Evolutionary conservation across 2,113 vertebrate species (phyloP).

Genomic region (Pycnonotus jocosus): DNA sequence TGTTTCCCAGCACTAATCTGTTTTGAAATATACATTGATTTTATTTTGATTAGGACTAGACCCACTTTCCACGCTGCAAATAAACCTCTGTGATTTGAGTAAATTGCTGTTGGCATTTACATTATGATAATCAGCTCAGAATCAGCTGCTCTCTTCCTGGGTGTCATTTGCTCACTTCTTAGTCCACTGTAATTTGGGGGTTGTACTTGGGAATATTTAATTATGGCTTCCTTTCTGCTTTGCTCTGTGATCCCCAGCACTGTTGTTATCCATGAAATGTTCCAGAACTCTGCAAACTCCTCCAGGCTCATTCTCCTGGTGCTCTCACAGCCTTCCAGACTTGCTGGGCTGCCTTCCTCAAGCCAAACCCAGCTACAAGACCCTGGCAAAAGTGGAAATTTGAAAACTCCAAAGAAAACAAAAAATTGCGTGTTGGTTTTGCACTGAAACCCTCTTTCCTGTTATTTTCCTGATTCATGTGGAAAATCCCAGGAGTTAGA

Average conservation of each 20-base stretch:
- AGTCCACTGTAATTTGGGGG: constrained; percentile 41
- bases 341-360: not conserved
- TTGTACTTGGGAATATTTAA: not conserved
- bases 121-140: constrained; percentile 38
- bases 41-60: constrained; percentile 60
- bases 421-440: rapidly evolving
- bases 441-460: not conserved
- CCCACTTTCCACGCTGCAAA: not conserved
- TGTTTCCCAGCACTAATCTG: constrained; percentile 47
- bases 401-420: not conserved
- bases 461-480: not conserved
- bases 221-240: not conserved
- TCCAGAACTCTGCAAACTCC: not conserved
- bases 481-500: not conserved
- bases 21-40: constrained; percentile 62
- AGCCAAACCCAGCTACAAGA: not conserved
- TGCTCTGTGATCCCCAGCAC: not conserved
- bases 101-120: constrained; percentile 58
- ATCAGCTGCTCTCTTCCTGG: constrained; percentile 15
- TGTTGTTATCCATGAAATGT: not conserved
- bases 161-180: constrained; percentile 19
- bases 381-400: not conserved
- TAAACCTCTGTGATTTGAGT: constrained; percentile 48
- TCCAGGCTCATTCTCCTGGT: not conserved
- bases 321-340: not conserved